These are phyloP conservation scores for Cyphomyrus discorhynchus DNA, from an alignment of 2,113 vertebrate genomes.

Conservation along the genomic window DNA sequence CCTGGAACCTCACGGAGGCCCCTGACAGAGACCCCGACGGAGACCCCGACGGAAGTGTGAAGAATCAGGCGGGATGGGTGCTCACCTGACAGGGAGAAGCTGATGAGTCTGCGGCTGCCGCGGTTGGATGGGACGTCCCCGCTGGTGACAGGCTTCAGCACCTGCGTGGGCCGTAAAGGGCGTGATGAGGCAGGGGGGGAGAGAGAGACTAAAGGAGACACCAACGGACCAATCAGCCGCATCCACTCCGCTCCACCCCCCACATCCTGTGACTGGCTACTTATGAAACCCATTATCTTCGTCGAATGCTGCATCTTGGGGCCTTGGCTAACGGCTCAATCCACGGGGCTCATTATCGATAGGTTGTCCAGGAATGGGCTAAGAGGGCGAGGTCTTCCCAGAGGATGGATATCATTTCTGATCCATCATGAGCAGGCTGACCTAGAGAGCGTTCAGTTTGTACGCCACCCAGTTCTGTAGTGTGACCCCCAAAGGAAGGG, in stretches of 20 bases:
- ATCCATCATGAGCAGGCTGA: not conserved
- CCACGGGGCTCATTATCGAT: constrained; percentile 37
- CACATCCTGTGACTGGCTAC: constrained; percentile 14
- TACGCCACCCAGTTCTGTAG: not conserved
- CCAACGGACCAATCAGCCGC: constrained; percentile 2
- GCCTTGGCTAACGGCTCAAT: constrained; percentile 27
- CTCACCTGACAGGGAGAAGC: constrained; percentile 89
- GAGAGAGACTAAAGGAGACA: not conserved
- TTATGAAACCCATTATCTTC: constrained; percentile 26
- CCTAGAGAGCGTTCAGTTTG: not conserved
- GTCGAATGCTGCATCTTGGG: not conserved
- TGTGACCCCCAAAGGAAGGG: not conserved
- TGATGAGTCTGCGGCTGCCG: constrained; percentile 85
- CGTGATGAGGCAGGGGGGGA: not conserved
- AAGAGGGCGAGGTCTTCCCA: constrained; percentile 20
- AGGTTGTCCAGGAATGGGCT: constrained; percentile 29
- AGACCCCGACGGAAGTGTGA: not conserved
- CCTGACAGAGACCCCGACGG: not conserved
- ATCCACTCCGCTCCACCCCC: not conserved
- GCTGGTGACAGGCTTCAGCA: constrained; percentile 78
- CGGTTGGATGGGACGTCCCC: constrained; percentile 73
- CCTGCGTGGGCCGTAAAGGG: constrained; percentile 55
- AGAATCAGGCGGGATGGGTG: not conserved
- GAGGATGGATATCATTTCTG: not conserved
- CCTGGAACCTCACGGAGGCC: not conserved